Percentiles rank a stretch among this genome's conserved stretches.
phyloP scores from a whole-genome alignment of 1,140 invertebrate genomes.

The Aphaenogaster rudis region DNA sequence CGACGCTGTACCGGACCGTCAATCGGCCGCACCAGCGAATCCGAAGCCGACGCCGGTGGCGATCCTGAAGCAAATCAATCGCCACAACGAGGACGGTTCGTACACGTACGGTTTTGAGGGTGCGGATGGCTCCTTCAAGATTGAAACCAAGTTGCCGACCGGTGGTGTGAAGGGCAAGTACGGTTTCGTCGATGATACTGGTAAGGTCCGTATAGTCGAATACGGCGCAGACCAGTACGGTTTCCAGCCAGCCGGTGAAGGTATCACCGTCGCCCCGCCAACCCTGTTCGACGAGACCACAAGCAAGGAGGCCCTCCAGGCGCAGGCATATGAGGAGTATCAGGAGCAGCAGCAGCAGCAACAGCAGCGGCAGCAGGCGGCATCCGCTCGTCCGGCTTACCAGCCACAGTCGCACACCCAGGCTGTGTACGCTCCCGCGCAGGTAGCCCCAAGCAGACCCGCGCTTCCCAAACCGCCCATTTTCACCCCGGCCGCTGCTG shows the following conservation, averaged over 20 bases:
- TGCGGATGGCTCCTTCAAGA: constrained; percentile 94
- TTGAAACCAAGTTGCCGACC: constrained; percentile 92
- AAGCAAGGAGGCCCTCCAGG: constrained; percentile 87
- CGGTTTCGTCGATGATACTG: constrained; percentile 94
- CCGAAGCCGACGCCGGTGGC: constrained; percentile 91
- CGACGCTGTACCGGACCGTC: constrained; percentile 82
- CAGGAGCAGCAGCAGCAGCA: constrained; percentile 68
- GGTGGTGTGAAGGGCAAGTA: constrained; percentile 95
- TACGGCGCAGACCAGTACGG: constrained; percentile 95
- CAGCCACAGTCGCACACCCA: constrained; percentile 80
- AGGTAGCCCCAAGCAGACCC: constrained; percentile 41
- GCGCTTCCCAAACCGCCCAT: constrained; percentile 76
- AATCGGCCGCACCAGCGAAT: constrained; percentile 83
- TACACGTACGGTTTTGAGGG: constrained; percentile 96
- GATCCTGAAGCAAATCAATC: constrained; percentile 95
- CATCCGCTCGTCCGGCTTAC: constrained; percentile 46
- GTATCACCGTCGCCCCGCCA: constrained; percentile 93
- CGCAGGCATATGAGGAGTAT: constrained; percentile 82
- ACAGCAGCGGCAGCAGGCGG: constrained; percentile 66
- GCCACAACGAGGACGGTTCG: constrained; percentile 94
- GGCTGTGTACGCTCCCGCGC: constrained; percentile 79
- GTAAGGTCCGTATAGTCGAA: constrained; percentile 93
- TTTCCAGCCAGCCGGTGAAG: constrained; percentile 95
- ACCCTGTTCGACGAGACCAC: constrained; percentile 92
- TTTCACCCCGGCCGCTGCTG: constrained; percentile 77